Evolutionary conservation across 2,888 invertebrate species (phyloP), one percentile per base, ranked within the genome.

Genomic region (Drosophila algonquin): DNA sequence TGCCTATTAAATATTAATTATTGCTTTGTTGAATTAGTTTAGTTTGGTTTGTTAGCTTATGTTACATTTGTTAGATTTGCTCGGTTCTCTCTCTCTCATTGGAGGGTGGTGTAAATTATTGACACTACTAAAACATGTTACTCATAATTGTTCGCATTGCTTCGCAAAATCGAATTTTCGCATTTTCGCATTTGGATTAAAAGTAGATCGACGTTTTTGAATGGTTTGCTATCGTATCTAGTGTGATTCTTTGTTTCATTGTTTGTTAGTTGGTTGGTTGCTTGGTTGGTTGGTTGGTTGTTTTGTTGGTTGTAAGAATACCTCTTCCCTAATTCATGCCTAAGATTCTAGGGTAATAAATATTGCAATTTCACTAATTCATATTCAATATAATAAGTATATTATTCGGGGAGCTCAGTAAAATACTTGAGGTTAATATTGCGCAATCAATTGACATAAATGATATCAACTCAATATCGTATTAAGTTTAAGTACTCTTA

Each of bases 81-180:
- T 63, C 44, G 60, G 60, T 47, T 27, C 10, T 47, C 55, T 50
- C n/a, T 68, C 27, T 60, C 53, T 58, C 57, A 48, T 63, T 76
- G 71, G 67, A 65, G 65, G 62, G 88, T 65, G 83, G 74, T 83
- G 83, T 83, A 83, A 83, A 83, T 83, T 88, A 83, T 83, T 87
- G 86, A 82, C 86, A 80, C 88, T 87, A 87, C 88, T 87, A 82
- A 74, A 84, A 75, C 77, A 77, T 73, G 67, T 80, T 81, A 77
- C 55, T 85, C 63, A 80, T 87, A 85, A 75, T 81, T 75, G 77
- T 77, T 84, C 79, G 80, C 64, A 63, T 63, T 55, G 63, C 54
- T n/a, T 47, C 30, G 30, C 30, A 8, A 58, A n/a, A n/a, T n/a
- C n/a, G n/a, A n/a, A n/a, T n/a, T 27, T 77, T 84, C 79, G 78